Percentiles rank a stretch among this genome's conserved stretches.
Conservation (phyloP, 2,888 invertebrate genomes). For the Chouioia cunea region DNA sequence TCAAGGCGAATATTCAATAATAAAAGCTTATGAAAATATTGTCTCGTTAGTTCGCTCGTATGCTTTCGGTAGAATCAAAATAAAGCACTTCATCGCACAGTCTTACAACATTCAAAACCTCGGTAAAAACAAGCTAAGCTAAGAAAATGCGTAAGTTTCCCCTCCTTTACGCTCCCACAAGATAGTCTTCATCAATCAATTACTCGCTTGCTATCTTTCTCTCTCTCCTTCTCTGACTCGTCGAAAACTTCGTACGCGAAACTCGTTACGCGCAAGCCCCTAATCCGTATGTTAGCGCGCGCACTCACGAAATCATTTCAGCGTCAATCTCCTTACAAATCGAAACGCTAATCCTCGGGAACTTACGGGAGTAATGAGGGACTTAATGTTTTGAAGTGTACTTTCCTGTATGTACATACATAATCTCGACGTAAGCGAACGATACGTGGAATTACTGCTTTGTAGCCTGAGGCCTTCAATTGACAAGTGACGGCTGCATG, state of each 20-base stretch:
- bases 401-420: not conserved
- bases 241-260: not conserved
- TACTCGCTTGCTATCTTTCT: not conserved
- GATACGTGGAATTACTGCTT: too few relatives aligned
- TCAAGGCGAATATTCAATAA: too few relatives aligned
- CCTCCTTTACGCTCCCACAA: too few relatives aligned
- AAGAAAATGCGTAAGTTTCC: too few relatives aligned
- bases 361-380: constrained; percentile 33
- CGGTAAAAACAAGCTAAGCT: too few relatives aligned
- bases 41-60: too few relatives aligned
- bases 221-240: not conserved
- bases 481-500: not conserved
- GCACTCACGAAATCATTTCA: constrained; percentile 16
- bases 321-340: constrained; percentile 44
- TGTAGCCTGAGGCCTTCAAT: not conserved
- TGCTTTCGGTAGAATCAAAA: too few relatives aligned
- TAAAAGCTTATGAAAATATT: too few relatives aligned
- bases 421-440: too few relatives aligned
- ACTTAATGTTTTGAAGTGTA: constrained; percentile 33
- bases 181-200: constrained; percentile 1
- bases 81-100: too few relatives aligned
- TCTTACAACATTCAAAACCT: too few relatives aligned
- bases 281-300: constrained; percentile 1
- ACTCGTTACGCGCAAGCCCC: not conserved
- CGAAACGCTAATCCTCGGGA: constrained; percentile 40